These are phyloP conservation scores for Nysson spinosus DNA, from an alignment of 2,888 invertebrate species.

Conservation along the genomic window DNA sequence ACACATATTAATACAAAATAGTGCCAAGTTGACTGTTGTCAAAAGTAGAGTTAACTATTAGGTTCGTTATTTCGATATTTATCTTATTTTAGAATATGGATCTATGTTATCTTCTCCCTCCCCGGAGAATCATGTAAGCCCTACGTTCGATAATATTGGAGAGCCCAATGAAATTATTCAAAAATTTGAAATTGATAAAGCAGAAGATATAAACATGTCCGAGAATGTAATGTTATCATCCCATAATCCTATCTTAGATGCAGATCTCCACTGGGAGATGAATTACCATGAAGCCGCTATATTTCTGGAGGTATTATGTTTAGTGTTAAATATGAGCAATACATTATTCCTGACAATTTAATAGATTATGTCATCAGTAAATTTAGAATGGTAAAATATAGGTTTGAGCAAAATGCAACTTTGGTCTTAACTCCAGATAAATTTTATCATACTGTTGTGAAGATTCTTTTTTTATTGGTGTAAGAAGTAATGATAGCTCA, in stretches of 20 bases:
- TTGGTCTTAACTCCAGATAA: too few species aligned
- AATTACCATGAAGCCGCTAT: conserved; percentile 94
- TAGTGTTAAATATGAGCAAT: not conserved
- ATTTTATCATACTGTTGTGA: too few species aligned
- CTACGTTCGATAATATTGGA: conserved; percentile 57
- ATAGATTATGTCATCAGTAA: too few species aligned
- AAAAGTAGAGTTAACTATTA: not conserved
- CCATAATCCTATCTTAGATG: conserved; percentile 65
- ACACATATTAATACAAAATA: too few species aligned
- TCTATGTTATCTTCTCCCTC: conserved; percentile 75
- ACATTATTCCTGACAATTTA: not conserved
- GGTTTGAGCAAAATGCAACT: too few species aligned
- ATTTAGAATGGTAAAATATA: too few species aligned
- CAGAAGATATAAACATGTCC: conserved; percentile 57
- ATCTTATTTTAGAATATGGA: conserved; percentile 74
- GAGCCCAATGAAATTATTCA: conserved; percentile 64
- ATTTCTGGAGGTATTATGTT: conserved; percentile 85
- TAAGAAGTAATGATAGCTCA: not conserved
- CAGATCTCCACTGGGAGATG: conserved; percentile 87
- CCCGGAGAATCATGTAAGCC: conserved; percentile 66
- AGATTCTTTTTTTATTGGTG: too few species aligned
- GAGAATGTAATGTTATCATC: conserved; percentile 70
- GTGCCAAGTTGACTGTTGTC: not conserved
- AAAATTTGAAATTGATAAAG: conserved; percentile 54
- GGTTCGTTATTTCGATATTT: conserved; percentile 6